Evolutionary conservation across 2,113 vertebrate species (phyloP), one percentile per base, ranked within the genome.

Genomic region (Lutjanus erythropterus): DNA sequence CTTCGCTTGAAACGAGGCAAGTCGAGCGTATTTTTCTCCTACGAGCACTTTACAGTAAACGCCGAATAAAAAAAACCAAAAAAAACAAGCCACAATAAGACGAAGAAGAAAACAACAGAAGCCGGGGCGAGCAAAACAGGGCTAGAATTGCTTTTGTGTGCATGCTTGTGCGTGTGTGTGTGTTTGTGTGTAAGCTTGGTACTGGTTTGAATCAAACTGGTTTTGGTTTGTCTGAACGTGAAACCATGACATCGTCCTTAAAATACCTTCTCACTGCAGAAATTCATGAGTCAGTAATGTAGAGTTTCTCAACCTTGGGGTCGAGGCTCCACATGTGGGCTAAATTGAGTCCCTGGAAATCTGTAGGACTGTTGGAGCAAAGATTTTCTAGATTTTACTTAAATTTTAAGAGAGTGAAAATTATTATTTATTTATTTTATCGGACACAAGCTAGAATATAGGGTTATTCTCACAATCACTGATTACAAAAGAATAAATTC

Each of bases 241-340:
- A 91, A 86, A 91, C 72, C 29, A 68, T 83, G 73, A 83, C 78
- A 69, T 81, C 18, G 53, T 71, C 58, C 61, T 83, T 62, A 58
- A 82, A 75, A 75, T 60, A 33, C 53, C 72, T 80, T 33, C 35
- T 88, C 41, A 67, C 49, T 44, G 18, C 64, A 76, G 18, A 84
- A 75, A 89, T 74, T 23, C 56, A 58, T 12, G 42, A 64, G 39
- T 74, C 64, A n/a, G n/a, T 55, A 5, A 47, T 50, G 69, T 49
- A 29, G 18, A 39, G 39, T 53, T 29, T 69, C 16, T 29, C 41
- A 44, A 29, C 9, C 21, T 12, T 33, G 35, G 42, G 56, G 37
- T 77, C 23, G 35, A 42, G 15, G 35, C 15, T 3, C 19, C 23
- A 31, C 50, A 15, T 52, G 41, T 25, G 16, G 23, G 42, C 18